Evolutionary conservation across 2,888 invertebrate genomes (phyloP), one percentile per base, ranked within the genome.

Genomic region (Cephus sareptanus): DNA sequence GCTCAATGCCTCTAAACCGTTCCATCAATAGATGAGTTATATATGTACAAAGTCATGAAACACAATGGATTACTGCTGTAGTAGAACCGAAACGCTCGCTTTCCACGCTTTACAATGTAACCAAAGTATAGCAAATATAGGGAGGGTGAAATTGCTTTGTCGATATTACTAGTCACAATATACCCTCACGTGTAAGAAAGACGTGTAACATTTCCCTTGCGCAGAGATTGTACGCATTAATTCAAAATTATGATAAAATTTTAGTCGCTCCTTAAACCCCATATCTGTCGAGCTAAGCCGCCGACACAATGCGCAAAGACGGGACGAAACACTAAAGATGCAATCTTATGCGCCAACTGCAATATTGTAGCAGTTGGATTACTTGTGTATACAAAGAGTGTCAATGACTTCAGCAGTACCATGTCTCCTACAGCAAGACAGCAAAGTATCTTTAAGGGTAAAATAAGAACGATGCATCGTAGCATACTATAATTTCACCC

Each of bases 401-500:
- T 56, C 56, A 23, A 56, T 56, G 15, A 56, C 56, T 23, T 23
- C 9, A 23, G 23, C 2, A 56, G 56, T 56, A 23, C 9, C 56
- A 23, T 56, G 0, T 23, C 56, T 56, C 23, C 23, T 23, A 23
- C 0, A 56, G 56, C 23, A 23, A 56, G 9, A 23, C 23, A 23
- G 56, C 56, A 23, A 56, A 56, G 56, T 23, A 56, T 23, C 9
- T 15, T 23, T 23, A 56, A 56, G 56, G 23, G 23, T 56, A 23
- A 23, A 56, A 56, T 56, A 56, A 56, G 56, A 56, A 23, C 23
- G 23, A 23, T 56, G 23, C 56, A 56, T 2, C 23, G 23, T 56
- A 83, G 76, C 70, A 75, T 35, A 56, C n/a, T 70, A 78, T 78
- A 79, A 79, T 81, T 82, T 77, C 78, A 40, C 79, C 76, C 23